Evolutionary conservation across 2,113 vertebrate species (phyloP).

Genomic region (Atrichornis clamosus): DNA sequence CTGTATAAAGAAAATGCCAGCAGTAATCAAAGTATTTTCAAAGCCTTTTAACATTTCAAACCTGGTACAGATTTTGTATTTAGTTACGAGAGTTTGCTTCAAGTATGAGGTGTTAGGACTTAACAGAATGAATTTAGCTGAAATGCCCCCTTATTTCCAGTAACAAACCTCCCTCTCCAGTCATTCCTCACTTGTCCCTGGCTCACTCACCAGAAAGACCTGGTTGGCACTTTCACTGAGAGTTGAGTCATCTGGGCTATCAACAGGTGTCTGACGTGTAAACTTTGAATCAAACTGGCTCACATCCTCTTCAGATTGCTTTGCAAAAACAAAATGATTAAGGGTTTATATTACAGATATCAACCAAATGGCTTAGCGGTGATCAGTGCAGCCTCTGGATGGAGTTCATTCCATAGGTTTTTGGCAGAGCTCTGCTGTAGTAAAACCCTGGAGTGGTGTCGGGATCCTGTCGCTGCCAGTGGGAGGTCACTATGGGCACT

Average conservation of each 20-base stretch:
- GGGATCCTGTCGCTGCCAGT: conserved; percentile 50
- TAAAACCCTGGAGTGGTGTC: conserved; percentile 61
- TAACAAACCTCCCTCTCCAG: background rate
- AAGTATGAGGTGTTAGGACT: background rate
- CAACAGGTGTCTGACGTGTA: conserved; percentile 97
- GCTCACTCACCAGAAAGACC: conserved; percentile 90
- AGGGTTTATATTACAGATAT: conserved; percentile 59
- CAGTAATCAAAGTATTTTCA: background rate
- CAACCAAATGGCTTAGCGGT: conserved; percentile 51
- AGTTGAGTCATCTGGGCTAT: conserved; percentile 96
- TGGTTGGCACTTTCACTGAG: conserved; percentile 99
- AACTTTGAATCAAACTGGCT: conserved; percentile 99
- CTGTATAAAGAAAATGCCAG: background rate
- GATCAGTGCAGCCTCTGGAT: conserved; percentile 40
- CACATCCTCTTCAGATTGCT: conserved; percentile 99
- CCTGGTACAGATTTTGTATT: background rate
- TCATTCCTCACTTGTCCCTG: background rate
- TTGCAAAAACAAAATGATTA: conserved; percentile 70
- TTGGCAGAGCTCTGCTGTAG: conserved; percentile 61
- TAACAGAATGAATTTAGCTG: background rate
- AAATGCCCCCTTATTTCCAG: background rate
- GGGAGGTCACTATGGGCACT: conserved; percentile 56
- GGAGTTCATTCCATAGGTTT: conserved; percentile 56
- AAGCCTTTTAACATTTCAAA: background rate
- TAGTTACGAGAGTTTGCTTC: background rate